phyloP scores from a whole-genome alignment of 2,888 invertebrate species.

The Machimus atricapillus region DNA sequence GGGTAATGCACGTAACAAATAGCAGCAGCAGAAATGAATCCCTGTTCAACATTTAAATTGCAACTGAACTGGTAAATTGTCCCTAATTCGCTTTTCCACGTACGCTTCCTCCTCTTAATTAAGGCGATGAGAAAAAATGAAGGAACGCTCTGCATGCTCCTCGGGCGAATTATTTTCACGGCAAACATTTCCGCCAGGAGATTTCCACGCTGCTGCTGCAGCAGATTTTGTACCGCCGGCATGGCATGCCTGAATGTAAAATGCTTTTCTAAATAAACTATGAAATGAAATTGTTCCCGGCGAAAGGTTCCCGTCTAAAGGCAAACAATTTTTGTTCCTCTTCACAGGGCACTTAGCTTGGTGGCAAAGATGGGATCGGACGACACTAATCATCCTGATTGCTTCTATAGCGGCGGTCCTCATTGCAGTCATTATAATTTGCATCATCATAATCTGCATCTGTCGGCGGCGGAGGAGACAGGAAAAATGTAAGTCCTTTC shows the following conservation, averaged over 20 bases:
- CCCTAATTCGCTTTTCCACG: background rate
- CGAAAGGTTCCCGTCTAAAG: background rate
- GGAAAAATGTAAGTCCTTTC: constrained; percentile 62
- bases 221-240: background rate
- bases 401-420: constrained; percentile 74
- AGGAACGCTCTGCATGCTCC: background rate
- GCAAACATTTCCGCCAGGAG: background rate
- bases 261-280: background rate
- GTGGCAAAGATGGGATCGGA: constrained; percentile 80
- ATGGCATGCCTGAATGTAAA: background rate
- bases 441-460: constrained; percentile 84
- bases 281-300: background rate
- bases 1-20: background rate
- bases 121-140: background rate
- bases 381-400: constrained; percentile 78
- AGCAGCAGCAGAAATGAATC: background rate
- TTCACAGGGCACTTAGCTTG: constrained; percentile 76
- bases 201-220: background rate
- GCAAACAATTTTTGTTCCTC: background rate
- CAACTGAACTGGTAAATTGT: background rate
- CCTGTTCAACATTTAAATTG: background rate
- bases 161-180: background rate
- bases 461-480: constrained; percentile 78
- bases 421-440: constrained; percentile 77
- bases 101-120: background rate